A percentile compares a stretch with the other conserved stretches of the same genome.
These are phyloP conservation scores for Pseudorectes ferrugineus DNA, from an alignment of 2,113 vertebrate genomes.

Conservation along the genomic window DNA sequence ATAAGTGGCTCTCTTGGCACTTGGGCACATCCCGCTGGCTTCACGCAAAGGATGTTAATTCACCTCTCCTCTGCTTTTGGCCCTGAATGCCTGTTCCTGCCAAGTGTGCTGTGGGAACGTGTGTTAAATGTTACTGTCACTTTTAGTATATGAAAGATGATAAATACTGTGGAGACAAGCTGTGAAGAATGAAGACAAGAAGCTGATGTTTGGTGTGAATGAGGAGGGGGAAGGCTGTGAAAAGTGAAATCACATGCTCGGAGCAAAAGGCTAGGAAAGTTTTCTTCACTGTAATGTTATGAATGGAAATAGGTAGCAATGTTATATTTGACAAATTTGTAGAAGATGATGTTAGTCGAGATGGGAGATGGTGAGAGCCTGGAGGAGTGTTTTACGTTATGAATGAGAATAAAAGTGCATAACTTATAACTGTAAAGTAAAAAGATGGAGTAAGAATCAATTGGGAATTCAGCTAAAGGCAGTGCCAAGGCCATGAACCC, in stretches of 20 bases:
- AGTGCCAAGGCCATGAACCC: background rate
- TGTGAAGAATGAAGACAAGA: conserved; percentile 58
- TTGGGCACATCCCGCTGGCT: background rate
- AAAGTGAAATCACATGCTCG: conserved; percentile 38
- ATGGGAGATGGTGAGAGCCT: background rate
- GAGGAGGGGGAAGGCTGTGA: conserved; percentile 42
- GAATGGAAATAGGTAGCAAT: conserved; percentile 50
- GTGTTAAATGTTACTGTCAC: conserved; percentile 56
- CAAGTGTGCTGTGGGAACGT: background rate
- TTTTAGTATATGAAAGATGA: conserved; percentile 42
- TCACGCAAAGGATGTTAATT: background rate
- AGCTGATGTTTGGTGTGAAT: conserved; percentile 60
- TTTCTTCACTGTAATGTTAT: background rate
- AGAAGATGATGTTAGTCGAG: background rate
- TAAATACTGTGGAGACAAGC: conserved; percentile 53
- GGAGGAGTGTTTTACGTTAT: background rate
- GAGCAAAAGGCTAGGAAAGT: conserved; percentile 39
- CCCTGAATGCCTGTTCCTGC: background rate
- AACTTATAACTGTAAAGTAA: background rate
- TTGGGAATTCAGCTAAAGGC: background rate
- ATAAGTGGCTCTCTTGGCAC: background rate
- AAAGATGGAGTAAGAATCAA: background rate
- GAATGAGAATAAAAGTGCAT: background rate
- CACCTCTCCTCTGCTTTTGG: conserved; percentile 17
- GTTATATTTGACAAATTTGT: conserved; percentile 4